A percentile compares a stretch with the other conserved stretches of the same genome.
phyloP scores from a whole-genome alignment of 2,888 invertebrate species.

The Ectemnius cavifrons region DNA sequence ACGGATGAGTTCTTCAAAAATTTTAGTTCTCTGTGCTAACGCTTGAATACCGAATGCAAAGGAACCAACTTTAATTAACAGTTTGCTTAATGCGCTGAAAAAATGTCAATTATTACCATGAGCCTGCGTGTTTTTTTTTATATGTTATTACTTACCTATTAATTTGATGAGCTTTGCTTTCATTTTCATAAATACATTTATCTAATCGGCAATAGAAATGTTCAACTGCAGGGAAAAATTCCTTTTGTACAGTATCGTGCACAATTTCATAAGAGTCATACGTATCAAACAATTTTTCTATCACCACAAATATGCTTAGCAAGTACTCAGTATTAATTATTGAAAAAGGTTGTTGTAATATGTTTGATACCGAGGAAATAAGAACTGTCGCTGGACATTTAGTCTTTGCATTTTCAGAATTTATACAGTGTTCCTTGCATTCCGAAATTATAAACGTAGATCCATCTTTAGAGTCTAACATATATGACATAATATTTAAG shows the following conservation, averaged over 20 bases:
- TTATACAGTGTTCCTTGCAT: conserved; percentile 59
- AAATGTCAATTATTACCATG: conserved; percentile 7
- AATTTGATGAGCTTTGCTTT: conserved; percentile 70
- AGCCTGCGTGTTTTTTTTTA: neutral
- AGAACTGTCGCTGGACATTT: conserved; percentile 66
- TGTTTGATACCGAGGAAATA: conserved; percentile 62
- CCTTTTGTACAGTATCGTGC: conserved; percentile 57
- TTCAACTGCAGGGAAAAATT: conserved; percentile 70
- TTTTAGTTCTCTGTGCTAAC: conserved; percentile 63
- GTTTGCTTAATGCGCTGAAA: conserved; percentile 67
- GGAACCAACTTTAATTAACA: conserved; percentile 69
- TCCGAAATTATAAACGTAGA: conserved; percentile 66
- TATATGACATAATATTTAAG: conserved; percentile 66
- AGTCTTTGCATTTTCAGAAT: conserved; percentile 43
- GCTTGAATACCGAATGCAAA: conserved; percentile 70
- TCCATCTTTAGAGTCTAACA: conserved; percentile 70
- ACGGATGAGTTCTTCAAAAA: conserved; percentile 73
- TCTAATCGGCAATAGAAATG: conserved; percentile 72
- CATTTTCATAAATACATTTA: conserved; percentile 73
- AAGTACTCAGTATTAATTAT: conserved; percentile 73
- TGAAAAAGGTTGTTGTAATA: conserved; percentile 72
- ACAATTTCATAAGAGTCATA: conserved; percentile 66
- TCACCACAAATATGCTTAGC: conserved; percentile 63
- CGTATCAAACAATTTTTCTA: conserved; percentile 67
- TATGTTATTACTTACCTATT: conserved; percentile 65